phyloP scores from a whole-genome alignment of 2,888 invertebrate species.

The Caradrina clavipalpis region DNA sequence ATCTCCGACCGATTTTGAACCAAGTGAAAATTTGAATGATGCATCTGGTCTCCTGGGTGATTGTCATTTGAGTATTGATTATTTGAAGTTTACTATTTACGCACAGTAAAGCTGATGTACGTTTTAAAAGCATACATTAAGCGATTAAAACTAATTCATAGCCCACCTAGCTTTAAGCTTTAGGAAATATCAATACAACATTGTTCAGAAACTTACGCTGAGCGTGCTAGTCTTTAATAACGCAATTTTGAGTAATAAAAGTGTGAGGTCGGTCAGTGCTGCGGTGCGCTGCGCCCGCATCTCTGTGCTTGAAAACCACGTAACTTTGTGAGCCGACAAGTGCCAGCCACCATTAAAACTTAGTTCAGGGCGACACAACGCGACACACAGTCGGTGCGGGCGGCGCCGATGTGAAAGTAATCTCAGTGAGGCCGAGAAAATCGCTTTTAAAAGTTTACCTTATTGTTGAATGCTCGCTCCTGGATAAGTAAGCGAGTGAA shows the following conservation, averaged over 20 bases:
- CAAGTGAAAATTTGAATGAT: background rate
- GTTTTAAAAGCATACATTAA: constrained; percentile 1
- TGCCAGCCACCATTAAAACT: constrained; percentile 81
- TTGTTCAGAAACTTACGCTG: constrained; percentile 34
- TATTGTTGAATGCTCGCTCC: constrained; percentile 53
- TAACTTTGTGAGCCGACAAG: constrained; percentile 71
- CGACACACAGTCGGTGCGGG: constrained; percentile 59
- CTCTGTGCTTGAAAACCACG: constrained; percentile 69
- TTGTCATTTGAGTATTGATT: background rate
- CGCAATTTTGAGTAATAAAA: constrained; percentile 60
- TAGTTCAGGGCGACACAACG: constrained; percentile 61
- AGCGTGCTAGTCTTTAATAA: constrained; percentile 43
- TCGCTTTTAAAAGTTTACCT: constrained; percentile 70
- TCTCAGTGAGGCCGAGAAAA: constrained; percentile 64
- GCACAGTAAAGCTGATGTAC: background rate
- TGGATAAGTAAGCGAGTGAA: constrained; percentile 48
- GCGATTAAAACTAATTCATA: constrained; percentile 8
- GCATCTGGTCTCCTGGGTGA: background rate
- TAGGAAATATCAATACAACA: constrained; percentile 37
- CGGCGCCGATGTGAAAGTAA: constrained; percentile 65
- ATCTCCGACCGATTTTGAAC: background rate
- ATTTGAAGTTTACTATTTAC: background rate
- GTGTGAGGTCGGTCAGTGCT: constrained; percentile 39
- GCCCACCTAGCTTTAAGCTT: constrained; percentile 14
- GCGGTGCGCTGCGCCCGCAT: constrained; percentile 68